Conservation (phyloP, 2,888 invertebrate species). For the Octodonta nipae region DNA sequence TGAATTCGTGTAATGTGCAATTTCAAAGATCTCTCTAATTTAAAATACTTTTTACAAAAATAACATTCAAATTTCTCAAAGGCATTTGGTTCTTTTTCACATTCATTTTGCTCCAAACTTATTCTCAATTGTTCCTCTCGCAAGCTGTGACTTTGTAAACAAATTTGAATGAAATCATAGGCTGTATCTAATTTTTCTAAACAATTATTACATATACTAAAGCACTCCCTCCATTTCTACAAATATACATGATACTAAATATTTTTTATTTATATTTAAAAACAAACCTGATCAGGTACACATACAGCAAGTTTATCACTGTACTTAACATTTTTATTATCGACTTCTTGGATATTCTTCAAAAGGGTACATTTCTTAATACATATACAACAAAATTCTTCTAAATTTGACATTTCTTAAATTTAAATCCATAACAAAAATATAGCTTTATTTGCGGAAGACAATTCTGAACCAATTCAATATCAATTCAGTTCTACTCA, state of each 20-base stretch:
- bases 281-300: constrained; percentile 13
- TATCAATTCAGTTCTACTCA: no score
- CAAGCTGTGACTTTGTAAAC: constrained; percentile 15
- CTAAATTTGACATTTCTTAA: constrained; percentile 12
- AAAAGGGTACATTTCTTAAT: constrained; percentile 11
- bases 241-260: constrained; percentile 7
- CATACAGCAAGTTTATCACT: constrained; percentile 17
- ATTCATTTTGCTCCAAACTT: no score
- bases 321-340: constrained; percentile 12
- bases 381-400: constrained; percentile 18
- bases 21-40: constrained; percentile 18
- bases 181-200: constrained; percentile 13
- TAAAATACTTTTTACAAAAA: constrained; percentile 19
- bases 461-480: no score
- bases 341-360: constrained; percentile 10
- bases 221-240: constrained; percentile 16
- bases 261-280: constrained; percentile 3
- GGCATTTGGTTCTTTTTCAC: no score
- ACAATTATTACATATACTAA: constrained; percentile 16
- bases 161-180: constrained; percentile 16
- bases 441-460: no score
- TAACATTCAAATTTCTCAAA: constrained; percentile 15
- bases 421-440: no score
- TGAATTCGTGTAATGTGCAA: constrained; percentile 18
- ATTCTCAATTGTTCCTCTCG: constrained; percentile 13